Percentiles rank a stretch among this genome's conserved stretches.
These are phyloP conservation scores for Periophthalmodon schlosseri DNA, from an alignment of 2,113 vertebrate genomes.

Conservation along the genomic window DNA sequence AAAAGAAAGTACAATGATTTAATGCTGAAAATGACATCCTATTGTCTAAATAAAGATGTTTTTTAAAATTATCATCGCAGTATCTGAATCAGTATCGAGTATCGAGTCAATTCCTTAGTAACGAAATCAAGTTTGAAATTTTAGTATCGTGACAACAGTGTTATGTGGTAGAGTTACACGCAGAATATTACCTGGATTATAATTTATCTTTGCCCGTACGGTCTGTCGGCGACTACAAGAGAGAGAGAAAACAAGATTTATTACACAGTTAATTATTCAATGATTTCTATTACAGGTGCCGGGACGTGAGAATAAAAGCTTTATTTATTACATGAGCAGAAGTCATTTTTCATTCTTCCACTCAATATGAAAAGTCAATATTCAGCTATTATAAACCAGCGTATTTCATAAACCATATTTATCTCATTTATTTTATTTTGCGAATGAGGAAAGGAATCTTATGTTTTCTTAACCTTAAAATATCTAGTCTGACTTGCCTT, in stretches of 20 bases:
- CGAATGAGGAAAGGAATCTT: not conserved
- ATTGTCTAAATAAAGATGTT: too few species aligned
- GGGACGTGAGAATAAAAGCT: not conserved
- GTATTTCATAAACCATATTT: not conserved
- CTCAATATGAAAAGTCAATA: not conserved
- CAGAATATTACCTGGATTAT: conserved; percentile 40
- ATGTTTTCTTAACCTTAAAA: not conserved
- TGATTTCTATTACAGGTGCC: not conserved
- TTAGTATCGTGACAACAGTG: too few species aligned
- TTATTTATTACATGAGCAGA: not conserved
- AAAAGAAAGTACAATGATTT: too few species aligned
- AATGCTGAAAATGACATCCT: too few species aligned
- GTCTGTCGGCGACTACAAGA: conserved; percentile 35
- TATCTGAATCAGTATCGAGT: too few species aligned
- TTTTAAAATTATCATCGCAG: too few species aligned
- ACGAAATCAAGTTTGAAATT: too few species aligned
- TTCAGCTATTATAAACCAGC: not conserved
- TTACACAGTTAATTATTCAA: conserved; percentile 4
- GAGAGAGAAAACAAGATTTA: not conserved
- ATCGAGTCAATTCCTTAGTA: too few species aligned
- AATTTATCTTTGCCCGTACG: conserved; percentile 32
- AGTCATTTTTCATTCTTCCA: conserved; percentile 1
- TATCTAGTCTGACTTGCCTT: not conserved
- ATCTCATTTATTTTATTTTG: not conserved
- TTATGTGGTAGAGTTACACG: not conserved